Conservation (phyloP, 2,888 invertebrate species). For the Chalcosyrphus nemorum region DNA sequence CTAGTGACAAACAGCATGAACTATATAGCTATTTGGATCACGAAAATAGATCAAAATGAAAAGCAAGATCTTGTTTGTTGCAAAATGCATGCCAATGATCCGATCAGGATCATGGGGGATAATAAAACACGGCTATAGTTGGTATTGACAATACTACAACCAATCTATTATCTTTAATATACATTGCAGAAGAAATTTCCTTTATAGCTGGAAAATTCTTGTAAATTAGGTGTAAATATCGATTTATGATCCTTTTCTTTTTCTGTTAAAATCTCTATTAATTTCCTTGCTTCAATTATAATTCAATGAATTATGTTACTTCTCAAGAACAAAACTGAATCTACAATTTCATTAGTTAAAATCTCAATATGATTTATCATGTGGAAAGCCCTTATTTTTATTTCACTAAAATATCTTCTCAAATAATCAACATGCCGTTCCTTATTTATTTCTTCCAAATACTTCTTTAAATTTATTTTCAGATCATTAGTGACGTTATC, state of each 20-base stretch:
- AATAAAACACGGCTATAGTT: too few species aligned
- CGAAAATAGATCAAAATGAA: too few species aligned
- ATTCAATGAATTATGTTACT: constrained; percentile 5
- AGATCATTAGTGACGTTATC: constrained; percentile 1
- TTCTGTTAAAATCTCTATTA: constrained; percentile 10
- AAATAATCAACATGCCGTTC: neutral
- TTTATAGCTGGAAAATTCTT: neutral
- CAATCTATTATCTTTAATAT: neutral
- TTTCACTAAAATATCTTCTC: constrained; percentile 1
- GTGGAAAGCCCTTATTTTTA: neutral
- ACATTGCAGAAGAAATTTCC: neutral
- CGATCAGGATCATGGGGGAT: too few species aligned
- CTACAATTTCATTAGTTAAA: neutral
- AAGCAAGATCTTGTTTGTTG: too few species aligned
- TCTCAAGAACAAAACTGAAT: constrained; percentile 18
- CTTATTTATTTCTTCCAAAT: neutral
- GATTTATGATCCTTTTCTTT: constrained; percentile 9
- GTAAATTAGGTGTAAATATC: constrained; percentile 13
- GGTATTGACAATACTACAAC: neutral
- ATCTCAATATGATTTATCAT: neutral
- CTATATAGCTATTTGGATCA: too few species aligned
- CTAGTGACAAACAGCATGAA: too few species aligned
- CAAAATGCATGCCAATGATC: too few species aligned
- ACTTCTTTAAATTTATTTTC: neutral
- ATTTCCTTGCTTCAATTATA: constrained; percentile 15